phyloP scores from a whole-genome alignment of 2,888 invertebrate genomes.

The Drosophila kanekoi region DNA sequence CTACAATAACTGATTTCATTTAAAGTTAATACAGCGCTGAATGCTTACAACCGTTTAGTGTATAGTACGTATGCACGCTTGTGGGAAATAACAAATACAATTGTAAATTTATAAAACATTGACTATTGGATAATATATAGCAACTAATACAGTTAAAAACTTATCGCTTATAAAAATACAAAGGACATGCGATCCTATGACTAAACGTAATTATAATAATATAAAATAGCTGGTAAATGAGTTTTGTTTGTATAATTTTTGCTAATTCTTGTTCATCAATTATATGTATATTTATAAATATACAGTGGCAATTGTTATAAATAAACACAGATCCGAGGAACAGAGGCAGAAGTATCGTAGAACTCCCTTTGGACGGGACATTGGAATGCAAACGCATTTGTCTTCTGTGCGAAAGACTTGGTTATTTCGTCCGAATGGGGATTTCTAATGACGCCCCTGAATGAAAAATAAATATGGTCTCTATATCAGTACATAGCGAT shows the following conservation, averaged over 20 bases:
- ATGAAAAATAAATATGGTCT: constrained; percentile 13
- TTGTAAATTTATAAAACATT: constrained; percentile 7
- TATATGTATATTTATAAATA: too few relatives aligned
- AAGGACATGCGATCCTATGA: constrained; percentile 7
- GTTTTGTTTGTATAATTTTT: constrained; percentile 33
- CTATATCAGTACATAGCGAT: constrained; percentile 35
- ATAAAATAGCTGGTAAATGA: constrained; percentile 15
- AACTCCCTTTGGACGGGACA: background rate
- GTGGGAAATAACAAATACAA: constrained; percentile 1
- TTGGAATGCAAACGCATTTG: constrained; percentile 6
- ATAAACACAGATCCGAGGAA: constrained; percentile 1
- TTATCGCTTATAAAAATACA: constrained; percentile 41
- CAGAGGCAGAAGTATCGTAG: background rate
- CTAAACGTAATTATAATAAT: constrained; percentile 23
- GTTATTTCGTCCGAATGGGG: constrained; percentile 2
- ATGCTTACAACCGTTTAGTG: constrained; percentile 71
- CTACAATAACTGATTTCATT: constrained; percentile 36
- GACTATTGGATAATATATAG: constrained; percentile 2
- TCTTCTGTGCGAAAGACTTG: constrained; percentile 2
- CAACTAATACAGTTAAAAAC: constrained; percentile 41
- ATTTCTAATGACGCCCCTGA: constrained; percentile 6
- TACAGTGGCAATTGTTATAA: background rate
- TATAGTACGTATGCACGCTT: too few relatives aligned
- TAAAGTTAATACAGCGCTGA: constrained; percentile 50
- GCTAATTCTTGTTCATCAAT: constrained; percentile 34